Conservation (phyloP, 2,113 vertebrate species). For the Stomatorhinus ivindoensis region DNA sequence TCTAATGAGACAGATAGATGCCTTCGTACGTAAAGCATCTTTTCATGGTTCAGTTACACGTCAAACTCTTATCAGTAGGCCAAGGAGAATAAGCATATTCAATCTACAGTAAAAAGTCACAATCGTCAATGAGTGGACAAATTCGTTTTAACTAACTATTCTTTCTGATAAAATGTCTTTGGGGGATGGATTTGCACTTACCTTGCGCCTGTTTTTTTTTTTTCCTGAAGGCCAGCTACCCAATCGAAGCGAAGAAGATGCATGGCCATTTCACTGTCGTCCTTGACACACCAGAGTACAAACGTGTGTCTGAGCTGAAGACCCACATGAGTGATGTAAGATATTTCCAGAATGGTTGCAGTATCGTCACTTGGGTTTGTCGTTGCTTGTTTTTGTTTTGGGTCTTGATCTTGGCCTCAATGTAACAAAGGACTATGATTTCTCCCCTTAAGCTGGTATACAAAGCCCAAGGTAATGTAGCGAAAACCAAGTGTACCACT, state of each 20-base stretch:
- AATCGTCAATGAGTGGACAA: neutral
- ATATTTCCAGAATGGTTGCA: neutral
- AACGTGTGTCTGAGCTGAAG: constrained; percentile 83
- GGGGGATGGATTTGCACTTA: neutral
- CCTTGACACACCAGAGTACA: constrained; percentile 87
- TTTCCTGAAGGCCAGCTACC: constrained; percentile 66
- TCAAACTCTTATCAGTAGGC: neutral
- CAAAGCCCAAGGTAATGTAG: constrained; percentile 75
- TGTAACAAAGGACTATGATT: neutral
- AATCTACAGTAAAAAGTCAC: neutral
- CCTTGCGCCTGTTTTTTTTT: constrained; percentile 27
- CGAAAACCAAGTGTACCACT: constrained; percentile 73
- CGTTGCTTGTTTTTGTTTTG: neutral
- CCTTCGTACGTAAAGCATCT: neutral
- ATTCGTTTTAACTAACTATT: neutral
- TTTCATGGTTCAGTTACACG: neutral
- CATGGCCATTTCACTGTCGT: constrained; percentile 71
- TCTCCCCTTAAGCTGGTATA: constrained; percentile 71
- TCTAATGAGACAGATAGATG: neutral
- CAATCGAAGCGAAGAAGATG: constrained; percentile 80
- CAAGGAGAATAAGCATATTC: neutral
- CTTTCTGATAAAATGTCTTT: neutral
- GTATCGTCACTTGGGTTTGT: neutral
- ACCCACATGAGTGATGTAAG: constrained; percentile 82
- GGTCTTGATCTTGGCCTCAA: neutral